Conservation (phyloP, 1,140 invertebrate species). For the Vanessa atalanta region DNA sequence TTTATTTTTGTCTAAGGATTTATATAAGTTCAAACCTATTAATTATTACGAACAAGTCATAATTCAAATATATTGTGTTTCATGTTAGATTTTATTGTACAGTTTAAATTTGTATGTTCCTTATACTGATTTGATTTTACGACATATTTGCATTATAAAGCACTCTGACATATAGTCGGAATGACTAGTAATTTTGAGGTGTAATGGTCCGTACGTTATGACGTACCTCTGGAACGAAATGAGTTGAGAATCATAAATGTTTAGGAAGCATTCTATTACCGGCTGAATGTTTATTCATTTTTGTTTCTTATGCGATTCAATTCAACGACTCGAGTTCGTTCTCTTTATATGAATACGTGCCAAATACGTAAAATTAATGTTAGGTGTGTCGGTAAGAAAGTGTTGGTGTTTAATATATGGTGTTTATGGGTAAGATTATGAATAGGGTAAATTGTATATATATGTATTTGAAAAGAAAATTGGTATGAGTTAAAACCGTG, state of each 20-base stretch:
- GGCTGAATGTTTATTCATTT: slow-evolving; percentile 9
- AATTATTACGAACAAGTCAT: slow-evolving; percentile 19
- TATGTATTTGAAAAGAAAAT: no score
- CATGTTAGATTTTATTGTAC: slow-evolving; percentile 44
- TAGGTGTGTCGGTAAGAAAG: no score
- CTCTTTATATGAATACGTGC: no score
- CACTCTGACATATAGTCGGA: slow-evolving; percentile 55
- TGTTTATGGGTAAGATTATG: no score
- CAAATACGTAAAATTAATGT: no score
- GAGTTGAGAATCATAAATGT: slow-evolving; percentile 59
- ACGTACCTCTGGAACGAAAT: slow-evolving; percentile 50
- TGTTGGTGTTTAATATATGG: no score
- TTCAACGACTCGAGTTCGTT: background rate
- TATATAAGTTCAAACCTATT: background rate
- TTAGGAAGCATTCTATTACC: slow-evolving; percentile 54
- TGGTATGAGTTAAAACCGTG: no score
- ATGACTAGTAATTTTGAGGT: slow-evolving; percentile 69
- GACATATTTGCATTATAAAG: slow-evolving; percentile 68
- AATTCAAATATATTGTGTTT: slow-evolving; percentile 42
- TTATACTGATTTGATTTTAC: slow-evolving; percentile 56
- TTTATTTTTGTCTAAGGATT: background rate
- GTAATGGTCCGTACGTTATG: slow-evolving; percentile 70
- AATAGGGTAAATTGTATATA: no score
- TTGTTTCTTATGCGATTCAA: background rate
- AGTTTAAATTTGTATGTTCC: slow-evolving; percentile 56